Evolutionary conservation across 2,888 invertebrate species (phyloP).

Genomic region (Muschampia plurimacula): DNA sequence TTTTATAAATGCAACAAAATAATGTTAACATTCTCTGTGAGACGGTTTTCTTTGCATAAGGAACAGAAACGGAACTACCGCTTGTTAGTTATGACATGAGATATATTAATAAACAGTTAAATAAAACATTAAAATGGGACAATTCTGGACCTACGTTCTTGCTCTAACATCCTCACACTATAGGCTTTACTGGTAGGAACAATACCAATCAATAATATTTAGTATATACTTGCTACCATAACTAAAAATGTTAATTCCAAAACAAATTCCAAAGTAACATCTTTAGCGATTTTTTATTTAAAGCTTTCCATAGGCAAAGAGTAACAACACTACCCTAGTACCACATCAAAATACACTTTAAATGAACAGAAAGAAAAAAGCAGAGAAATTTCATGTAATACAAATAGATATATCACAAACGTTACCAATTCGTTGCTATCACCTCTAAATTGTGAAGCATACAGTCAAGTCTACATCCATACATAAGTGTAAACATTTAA

Average conservation of each 20-base stretch:
- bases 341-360: slow-evolving; percentile 36
- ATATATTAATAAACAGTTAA: background rate
- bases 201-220: slow-evolving; percentile 17
- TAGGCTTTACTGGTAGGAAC: slow-evolving; percentile 27
- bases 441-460: slow-evolving; percentile 47
- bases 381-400: slow-evolving; percentile 14
- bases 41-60: slow-evolving; percentile 34
- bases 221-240: background rate
- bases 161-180: background rate
- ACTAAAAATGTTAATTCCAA: slow-evolving; percentile 11
- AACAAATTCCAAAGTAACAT: slow-evolving; percentile 22
- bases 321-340: slow-evolving; percentile 33
- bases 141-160: background rate
- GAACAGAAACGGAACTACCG: slow-evolving; percentile 29
- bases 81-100: background rate
- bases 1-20: slow-evolving; percentile 34
- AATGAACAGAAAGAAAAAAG: slow-evolving; percentile 23
- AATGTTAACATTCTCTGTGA: slow-evolving; percentile 26
- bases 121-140: background rate
- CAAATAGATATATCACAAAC: slow-evolving; percentile 51
- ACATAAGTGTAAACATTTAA: slow-evolving; percentile 32
- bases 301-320: slow-evolving; percentile 40
- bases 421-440: slow-evolving; percentile 52
- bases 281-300: slow-evolving; percentile 36
- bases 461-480: slow-evolving; percentile 35